These are phyloP conservation scores for Cacajao melanocephalus DNA, from an alignment of 2,797 vertebrate genomes.

Conservation along the genomic window DNA sequence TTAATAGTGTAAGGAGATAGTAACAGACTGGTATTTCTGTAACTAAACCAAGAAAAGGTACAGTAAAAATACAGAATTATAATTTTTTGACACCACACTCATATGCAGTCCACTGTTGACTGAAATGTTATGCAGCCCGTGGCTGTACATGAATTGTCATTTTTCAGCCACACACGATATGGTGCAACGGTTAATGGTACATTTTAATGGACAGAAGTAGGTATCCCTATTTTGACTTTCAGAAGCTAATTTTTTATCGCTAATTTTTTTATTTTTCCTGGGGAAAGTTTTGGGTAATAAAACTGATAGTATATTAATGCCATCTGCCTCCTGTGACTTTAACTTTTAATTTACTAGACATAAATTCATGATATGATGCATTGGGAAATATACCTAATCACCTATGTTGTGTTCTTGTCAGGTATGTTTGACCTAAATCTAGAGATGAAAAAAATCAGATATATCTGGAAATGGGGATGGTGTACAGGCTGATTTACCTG, in stretches of 20 bases:
- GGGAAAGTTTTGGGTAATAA: background rate
- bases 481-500: background rate
- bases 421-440: background rate
- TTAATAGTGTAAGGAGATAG: background rate
- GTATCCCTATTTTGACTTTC: background rate
- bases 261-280: background rate
- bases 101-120: background rate
- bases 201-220: background rate
- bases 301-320: background rate
- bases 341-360: background rate
- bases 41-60: background rate
- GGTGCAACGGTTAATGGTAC: background rate
- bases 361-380: background rate
- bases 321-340: background rate
- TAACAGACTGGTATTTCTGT: background rate
- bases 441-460: background rate
- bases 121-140: background rate
- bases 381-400: background rate
- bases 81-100: background rate
- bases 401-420: background rate
- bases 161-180: background rate
- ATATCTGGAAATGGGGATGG: background rate
- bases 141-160: background rate
- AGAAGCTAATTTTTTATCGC: background rate
- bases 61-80: background rate